Evolutionary conservation across 2,888 invertebrate species (phyloP).

Genomic region (Tachina fera): DNA sequence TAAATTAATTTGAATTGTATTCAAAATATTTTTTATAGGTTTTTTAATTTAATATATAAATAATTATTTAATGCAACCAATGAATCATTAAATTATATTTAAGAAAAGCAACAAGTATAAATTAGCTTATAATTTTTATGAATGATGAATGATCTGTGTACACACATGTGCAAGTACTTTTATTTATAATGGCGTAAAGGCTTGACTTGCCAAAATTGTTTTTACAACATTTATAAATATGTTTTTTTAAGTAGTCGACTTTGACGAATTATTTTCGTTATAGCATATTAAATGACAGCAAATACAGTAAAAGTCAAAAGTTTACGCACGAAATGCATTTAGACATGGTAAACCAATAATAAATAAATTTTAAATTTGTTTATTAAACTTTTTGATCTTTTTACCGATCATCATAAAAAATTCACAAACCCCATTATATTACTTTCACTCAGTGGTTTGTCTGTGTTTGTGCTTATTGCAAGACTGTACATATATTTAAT

Average conservation of each 20-base stretch:
- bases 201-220: constrained; percentile 24
- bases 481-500: no score
- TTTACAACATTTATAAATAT: constrained; percentile 9
- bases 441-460: no score
- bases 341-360: no score
- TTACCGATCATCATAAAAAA: no score
- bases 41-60: background rate
- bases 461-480: no score
- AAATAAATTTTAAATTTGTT: background rate
- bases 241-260: constrained; percentile 22
- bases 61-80: constrained; percentile 41
- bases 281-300: background rate
- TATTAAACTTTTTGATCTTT: background rate
- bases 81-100: constrained; percentile 44
- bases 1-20: constrained; percentile 13
- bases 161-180: background rate
- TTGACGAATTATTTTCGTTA: constrained; percentile 19
- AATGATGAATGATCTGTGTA: constrained; percentile 44
- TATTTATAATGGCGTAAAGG: constrained; percentile 30
- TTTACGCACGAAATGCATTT: background rate
- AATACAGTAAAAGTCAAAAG: constrained; percentile 23
- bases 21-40: background rate
- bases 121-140: constrained; percentile 8
- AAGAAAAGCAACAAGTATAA: background rate
- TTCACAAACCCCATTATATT: no score